Evolutionary conservation across 2,888 invertebrate species (phyloP).

Genomic region (Diloba caeruleocephala): DNA sequence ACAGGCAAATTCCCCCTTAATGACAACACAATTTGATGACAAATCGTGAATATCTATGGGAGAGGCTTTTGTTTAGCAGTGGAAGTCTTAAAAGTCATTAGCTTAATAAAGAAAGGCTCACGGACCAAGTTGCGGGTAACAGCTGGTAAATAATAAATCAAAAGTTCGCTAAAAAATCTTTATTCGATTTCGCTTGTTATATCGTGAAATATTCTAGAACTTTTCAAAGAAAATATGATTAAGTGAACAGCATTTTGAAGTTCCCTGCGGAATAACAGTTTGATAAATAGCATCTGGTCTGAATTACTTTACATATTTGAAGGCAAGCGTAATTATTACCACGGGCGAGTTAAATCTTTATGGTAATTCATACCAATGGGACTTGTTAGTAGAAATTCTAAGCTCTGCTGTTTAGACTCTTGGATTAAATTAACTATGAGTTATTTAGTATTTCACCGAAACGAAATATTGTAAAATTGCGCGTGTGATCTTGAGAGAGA

Average conservation of each 20-base stretch:
- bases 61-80: no score
- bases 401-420: background rate
- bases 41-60: background rate
- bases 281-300: constrained; percentile 28
- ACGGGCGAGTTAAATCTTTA: constrained; percentile 1
- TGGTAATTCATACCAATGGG: constrained; percentile 5
- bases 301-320: constrained; percentile 24
- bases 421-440: constrained; percentile 1
- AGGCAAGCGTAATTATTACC: background rate
- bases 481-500: no score
- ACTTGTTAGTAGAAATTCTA: background rate
- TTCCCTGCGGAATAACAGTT: constrained; percentile 11
- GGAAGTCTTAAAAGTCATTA: no score
- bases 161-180: constrained; percentile 17
- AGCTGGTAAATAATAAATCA: constrained; percentile 9
- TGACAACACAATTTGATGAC: no score
- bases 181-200: constrained; percentile 1
- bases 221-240: constrained; percentile 17
- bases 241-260: constrained; percentile 3
- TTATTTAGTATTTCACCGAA: background rate
- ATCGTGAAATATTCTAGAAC: constrained; percentile 10
- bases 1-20: no score
- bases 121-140: constrained; percentile 19
- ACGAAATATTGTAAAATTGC: background rate
- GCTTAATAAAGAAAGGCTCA: no score